These are phyloP conservation scores for Notiomystis cincta DNA, from an alignment of 2,113 vertebrate genomes.

Conservation along the genomic window DNA sequence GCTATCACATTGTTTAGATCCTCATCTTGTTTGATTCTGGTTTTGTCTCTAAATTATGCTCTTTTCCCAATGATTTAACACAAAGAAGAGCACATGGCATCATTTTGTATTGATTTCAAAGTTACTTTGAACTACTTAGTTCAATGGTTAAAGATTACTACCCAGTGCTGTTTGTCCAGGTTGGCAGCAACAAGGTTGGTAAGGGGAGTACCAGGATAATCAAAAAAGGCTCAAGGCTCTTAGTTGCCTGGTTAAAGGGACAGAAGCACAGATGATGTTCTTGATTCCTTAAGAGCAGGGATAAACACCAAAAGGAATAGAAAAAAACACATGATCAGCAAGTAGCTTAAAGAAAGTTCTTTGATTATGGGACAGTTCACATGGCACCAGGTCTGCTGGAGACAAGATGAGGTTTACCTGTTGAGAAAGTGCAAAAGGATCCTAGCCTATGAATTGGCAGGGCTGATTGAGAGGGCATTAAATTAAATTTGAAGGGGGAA, in stretches of 20 bases:
- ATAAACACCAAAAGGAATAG: background rate
- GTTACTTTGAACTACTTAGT: background rate
- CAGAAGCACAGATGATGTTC: background rate
- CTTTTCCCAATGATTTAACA: background rate
- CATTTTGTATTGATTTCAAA: background rate
- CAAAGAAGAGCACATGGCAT: background rate
- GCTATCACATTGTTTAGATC: background rate
- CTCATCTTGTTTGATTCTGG: background rate
- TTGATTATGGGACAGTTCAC: background rate
- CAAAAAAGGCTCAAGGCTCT: background rate
- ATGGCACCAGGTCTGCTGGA: background rate
- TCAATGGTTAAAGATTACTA: background rate
- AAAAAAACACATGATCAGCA: background rate
- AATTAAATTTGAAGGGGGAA: background rate
- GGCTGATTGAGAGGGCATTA: background rate
- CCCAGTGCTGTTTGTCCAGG: background rate
- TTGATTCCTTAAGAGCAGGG: background rate
- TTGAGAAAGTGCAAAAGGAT: background rate
- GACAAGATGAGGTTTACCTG: too few relatives aligned
- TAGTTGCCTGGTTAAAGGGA: background rate
- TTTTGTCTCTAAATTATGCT: background rate
- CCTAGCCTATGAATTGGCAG: background rate
- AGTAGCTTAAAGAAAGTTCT: background rate
- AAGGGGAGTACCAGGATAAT: background rate
- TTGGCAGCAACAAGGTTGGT: background rate